Conservation (phyloP, 2,797 vertebrate species). For the Cuniculus paca region DNA sequence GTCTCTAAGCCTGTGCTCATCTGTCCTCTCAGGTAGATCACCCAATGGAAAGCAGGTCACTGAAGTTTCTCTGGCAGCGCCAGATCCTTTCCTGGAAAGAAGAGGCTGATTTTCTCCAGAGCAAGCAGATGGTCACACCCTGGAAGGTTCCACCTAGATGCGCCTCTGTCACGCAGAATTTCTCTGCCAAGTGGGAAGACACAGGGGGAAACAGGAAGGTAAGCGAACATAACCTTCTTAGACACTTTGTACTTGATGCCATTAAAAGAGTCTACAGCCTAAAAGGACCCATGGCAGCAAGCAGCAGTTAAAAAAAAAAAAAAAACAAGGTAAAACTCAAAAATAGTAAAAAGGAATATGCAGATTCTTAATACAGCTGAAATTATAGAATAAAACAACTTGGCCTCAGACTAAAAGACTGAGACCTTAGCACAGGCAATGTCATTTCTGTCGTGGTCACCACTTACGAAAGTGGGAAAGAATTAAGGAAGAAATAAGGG, state of each 20-base stretch:
- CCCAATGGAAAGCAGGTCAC: not conserved
- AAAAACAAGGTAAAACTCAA: not conserved
- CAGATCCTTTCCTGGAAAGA: slow-evolving; percentile 54
- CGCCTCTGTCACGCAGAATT: slow-evolving; percentile 62
- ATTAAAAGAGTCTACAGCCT: not conserved
- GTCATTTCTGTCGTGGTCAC: not conserved
- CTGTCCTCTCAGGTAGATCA: slow-evolving; percentile 33
- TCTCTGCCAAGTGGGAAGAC: slow-evolving; percentile 33
- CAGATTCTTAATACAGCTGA: not conserved
- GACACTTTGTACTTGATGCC: not conserved
- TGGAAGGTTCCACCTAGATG: slow-evolving; percentile 58
- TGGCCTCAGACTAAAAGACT: not conserved
- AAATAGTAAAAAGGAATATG: no score
- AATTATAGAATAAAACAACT: not conserved
- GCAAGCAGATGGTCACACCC: slow-evolving; percentile 36
- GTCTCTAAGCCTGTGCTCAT: slow-evolving; percentile 53
- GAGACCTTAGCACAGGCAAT: not conserved
- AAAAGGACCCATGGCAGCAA: not conserved
- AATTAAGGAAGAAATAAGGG: slow-evolving; percentile 34
- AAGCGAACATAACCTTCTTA: slow-evolving; percentile 15
- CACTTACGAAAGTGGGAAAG: not conserved
- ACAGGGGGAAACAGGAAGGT: not conserved
- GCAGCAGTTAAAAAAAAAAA: not conserved
- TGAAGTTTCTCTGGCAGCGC: slow-evolving; percentile 21
- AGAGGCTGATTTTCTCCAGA: slow-evolving; percentile 35